Conservation (phyloP, 2,888 invertebrate genomes). For the Leptopilina myrica region DNA sequence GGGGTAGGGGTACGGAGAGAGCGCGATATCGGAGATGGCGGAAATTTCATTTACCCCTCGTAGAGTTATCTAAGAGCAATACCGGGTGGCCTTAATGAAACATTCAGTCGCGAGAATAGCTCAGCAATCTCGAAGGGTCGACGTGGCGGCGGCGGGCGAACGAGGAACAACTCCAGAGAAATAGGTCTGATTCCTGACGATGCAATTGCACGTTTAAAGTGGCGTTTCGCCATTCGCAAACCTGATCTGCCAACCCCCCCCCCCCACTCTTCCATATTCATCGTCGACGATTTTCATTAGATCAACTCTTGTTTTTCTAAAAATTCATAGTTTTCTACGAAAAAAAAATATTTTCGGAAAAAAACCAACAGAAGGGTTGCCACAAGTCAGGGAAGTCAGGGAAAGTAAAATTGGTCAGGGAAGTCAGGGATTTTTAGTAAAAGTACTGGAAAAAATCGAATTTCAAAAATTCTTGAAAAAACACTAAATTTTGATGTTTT, state of each 20-base stretch:
- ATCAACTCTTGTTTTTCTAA: conserved; percentile 7
- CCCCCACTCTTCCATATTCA: conserved; percentile 39
- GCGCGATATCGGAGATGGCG: conserved; percentile 76
- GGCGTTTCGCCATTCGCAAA: conserved; percentile 72
- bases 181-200: conserved; percentile 76
- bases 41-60: conserved; percentile 77
- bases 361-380: no score
- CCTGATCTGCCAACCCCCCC: conserved; percentile 45
- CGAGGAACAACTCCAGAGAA: conserved; percentile 64
- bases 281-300: conserved; percentile 57
- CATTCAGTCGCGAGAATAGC: conserved; percentile 77
- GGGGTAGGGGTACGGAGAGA: conserved; percentile 56
- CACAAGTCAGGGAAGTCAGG: no score
- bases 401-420: no score
- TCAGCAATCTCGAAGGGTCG: conserved; percentile 76
- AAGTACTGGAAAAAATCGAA: no score
- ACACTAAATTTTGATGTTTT: no score
- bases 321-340: no score
- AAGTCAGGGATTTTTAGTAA: no score
- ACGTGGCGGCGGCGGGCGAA: conserved; percentile 59
- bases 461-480: no score
- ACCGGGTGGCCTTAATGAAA: conserved; percentile 77
- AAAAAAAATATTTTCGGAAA: no score
- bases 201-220: conserved; percentile 76
- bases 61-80: conserved; percentile 77